A percentile compares a stretch with the other conserved stretches of the same genome.
These are phyloP conservation scores for Actinia equina DNA, from an alignment of 64 coral and sea anemone species.

Conservation along the genomic window DNA sequence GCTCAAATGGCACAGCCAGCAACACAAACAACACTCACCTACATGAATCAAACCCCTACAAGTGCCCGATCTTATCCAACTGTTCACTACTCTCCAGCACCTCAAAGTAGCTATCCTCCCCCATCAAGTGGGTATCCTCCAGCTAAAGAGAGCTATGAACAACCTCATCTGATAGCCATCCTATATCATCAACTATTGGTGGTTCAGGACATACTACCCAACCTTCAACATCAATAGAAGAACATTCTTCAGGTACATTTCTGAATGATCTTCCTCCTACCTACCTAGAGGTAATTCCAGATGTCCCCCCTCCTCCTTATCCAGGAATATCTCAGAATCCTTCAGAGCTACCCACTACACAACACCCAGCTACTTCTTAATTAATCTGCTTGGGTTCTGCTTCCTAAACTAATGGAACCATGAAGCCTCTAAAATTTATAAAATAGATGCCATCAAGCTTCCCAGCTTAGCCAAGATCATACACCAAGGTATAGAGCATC, in stretches of 20 bases:
- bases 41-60: not conserved
- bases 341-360: not conserved
- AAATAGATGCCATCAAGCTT: too few species aligned
- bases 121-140: not conserved
- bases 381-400: not conserved
- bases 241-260: not conserved
- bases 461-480: too few species aligned
- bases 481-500: too few species aligned
- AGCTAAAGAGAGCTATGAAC: not conserved
- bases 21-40: slow-evolving; percentile 3
- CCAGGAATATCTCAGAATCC: not conserved
- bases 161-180: not conserved
- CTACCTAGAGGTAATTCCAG: not conserved
- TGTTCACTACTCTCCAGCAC: not conserved
- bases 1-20: not conserved
- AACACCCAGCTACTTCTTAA: not conserved
- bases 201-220: not conserved
- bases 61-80: not conserved
- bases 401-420: too few species aligned
- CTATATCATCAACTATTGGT: not conserved
- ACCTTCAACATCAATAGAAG: not conserved
- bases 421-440: too few species aligned
- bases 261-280: not conserved
- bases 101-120: not conserved
- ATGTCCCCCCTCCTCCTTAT: not conserved